Evolutionary conservation across 2,888 invertebrate species (phyloP), one percentile per base, ranked within the genome.

Genomic region (Rotaria socialis): DNA sequence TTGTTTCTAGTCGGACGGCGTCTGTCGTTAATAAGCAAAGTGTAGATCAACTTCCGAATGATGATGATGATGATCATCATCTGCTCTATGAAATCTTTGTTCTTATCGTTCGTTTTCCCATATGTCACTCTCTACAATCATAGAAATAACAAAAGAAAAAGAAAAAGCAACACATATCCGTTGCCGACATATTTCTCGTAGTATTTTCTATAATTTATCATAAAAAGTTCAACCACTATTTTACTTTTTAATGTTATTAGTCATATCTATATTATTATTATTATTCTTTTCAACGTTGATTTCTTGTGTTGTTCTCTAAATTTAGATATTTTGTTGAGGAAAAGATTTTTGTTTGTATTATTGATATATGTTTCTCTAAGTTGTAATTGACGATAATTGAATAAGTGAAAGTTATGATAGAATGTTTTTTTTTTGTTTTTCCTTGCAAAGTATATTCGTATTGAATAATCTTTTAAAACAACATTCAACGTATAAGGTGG

Each of bases 1-100:
- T 67, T 67, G 67, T 67, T 67, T 67, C 67, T 67, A 67, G 67
- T 67, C 67, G 67, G 67, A 67, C 67, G 67, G 35, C 67, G 67
- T 67, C 67, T 67, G 67, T 67, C 67, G 67, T 67, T 67, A 67
- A 67, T 67, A 67, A 67, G 67, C 67, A 67, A 67, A 67, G 67
- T 67, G 67, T 67, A 67, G 67, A 67, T 67, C 67, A 67, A 67
- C 67, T 67, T 67, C 67, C 67, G 67, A 35, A 35, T 27, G 67
- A 67, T 67, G 27, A 67, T 67, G 27, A 67, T 67, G 27, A 67
- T 67, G 22, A 56, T 56, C 67, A 67, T 67, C 67, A 67, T 67
- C 67, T 67, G 67, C 67, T 10, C 67, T 16, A 67, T 67, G 67
- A 67, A 67, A 67, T 67, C 67, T 67, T 67, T 67, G 67, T 67